These are phyloP conservation scores for Pomacea maculata DNA, from an alignment of 1,140 invertebrate species.

Conservation along the genomic window DNA sequence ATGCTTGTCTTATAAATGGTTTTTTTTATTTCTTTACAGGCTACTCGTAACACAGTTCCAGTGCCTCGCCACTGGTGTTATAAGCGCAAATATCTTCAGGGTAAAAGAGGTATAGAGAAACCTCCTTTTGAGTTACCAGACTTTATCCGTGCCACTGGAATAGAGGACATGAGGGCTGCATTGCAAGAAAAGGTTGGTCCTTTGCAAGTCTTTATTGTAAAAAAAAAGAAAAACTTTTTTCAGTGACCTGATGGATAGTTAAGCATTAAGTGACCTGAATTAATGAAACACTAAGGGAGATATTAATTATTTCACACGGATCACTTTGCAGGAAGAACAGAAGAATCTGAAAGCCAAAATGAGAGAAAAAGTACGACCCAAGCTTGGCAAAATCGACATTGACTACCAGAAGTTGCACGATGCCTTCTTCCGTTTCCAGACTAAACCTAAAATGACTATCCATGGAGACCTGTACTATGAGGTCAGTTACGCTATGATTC, in stretches of 20 bases:
- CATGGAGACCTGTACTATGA: conserved; percentile 99
- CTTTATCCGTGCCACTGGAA: conserved; percentile 98
- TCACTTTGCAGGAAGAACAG: conserved; percentile 78
- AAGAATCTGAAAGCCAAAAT: conserved; percentile 98
- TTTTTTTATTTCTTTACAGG: conserved; percentile 39
- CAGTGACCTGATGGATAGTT: too few species aligned
- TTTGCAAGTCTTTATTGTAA: too few species aligned
- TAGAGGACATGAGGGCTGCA: conserved; percentile 99
- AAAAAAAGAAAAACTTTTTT: too few species aligned
- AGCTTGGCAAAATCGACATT: conserved; percentile 99
- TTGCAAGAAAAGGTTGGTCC: conserved; percentile 84
- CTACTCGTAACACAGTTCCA: conserved; percentile 93
- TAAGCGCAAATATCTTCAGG: conserved; percentile 95
- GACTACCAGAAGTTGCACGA: conserved; percentile 99
- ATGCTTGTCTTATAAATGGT: neutral
- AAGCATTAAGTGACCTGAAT: too few species aligned
- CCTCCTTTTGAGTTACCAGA: conserved; percentile 98
- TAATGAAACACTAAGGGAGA: too few species aligned
- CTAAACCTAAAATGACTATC: conserved; percentile 98
- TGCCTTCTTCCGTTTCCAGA: conserved; percentile 99
- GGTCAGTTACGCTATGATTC: conserved; percentile 33
- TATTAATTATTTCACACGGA: conserved; percentile 9
- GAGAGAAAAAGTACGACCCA: conserved; percentile 95
- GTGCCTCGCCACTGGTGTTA: conserved; percentile 99
- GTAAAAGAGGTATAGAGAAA: conserved; percentile 98